phyloP scores from a whole-genome alignment of 2,797 vertebrate species.

The Limnodromus scolopaceus region DNA sequence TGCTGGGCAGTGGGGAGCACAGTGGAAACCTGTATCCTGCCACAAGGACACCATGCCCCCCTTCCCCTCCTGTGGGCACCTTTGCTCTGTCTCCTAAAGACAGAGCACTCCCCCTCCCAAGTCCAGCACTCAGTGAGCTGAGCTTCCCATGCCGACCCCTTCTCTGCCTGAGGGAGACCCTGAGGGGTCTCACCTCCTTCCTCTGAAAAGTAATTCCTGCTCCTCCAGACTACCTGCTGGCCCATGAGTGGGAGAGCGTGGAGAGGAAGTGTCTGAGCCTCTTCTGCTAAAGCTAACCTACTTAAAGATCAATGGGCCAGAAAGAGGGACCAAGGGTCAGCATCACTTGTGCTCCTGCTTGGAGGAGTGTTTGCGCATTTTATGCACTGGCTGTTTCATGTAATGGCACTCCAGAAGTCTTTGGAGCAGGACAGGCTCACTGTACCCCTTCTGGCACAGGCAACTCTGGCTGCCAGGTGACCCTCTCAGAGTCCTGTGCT shows the following conservation, averaged over 20 bases:
- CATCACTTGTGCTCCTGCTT: not conserved
- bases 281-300: not conserved
- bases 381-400: not conserved
- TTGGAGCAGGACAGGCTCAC: not conserved
- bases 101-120: not conserved
- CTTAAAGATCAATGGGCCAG: not conserved
- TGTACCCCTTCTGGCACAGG: not conserved
- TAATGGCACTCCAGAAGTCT: slow-evolving; percentile 1
- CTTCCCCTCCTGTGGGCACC: not conserved
- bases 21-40: not conserved
- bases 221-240: not conserved
- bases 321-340: slow-evolving; percentile 21
- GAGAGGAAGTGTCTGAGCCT: not conserved
- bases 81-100: not conserved
- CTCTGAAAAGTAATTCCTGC: not conserved
- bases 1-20: rapidly evolving
- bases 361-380: not conserved
- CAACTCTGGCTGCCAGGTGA: not conserved
- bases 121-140: not conserved
- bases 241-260: not conserved
- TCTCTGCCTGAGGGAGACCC: not conserved
- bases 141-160: not conserved
- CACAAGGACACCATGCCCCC: rapidly evolving
- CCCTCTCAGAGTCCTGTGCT: not conserved
- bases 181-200: not conserved